phyloP scores from a whole-genome alignment of 2,797 vertebrate genomes.

The Coregonus suidteri region DNA sequence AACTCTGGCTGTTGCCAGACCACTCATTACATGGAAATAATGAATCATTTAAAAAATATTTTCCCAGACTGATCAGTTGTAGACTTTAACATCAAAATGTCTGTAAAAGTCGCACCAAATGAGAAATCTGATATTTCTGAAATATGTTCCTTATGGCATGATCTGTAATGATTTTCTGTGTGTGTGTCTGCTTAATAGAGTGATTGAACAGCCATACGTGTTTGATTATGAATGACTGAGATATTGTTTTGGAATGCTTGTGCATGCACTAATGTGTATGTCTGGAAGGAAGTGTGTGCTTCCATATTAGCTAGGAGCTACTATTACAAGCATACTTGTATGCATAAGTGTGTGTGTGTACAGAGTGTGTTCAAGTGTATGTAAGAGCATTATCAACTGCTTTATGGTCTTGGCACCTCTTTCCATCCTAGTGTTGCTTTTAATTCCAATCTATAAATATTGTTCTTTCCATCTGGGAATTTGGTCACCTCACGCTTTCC shows the following conservation, averaged over 20 bases:
- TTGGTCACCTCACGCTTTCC: conserved; percentile 78
- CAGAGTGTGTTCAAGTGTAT: background rate
- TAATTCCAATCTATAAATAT: conserved; percentile 81
- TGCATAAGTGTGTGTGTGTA: background rate
- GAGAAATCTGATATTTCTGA: conserved; percentile 51
- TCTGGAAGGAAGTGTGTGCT: background rate
- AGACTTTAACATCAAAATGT: conserved; percentile 57
- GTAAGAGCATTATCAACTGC: conserved; percentile 57
- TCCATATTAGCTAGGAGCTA: too few relatives aligned
- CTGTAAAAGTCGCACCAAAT: conserved; percentile 38
- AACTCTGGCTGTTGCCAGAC: conserved; percentile 67
- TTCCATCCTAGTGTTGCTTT: conserved; percentile 71
- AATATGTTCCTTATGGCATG: conserved; percentile 38
- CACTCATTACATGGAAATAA: conserved; percentile 71
- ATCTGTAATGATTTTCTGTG: conserved; percentile 19
- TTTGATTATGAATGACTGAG: background rate
- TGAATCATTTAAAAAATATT: conserved; percentile 60
- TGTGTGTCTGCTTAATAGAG: conserved; percentile 15
- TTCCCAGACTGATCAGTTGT: conserved; percentile 41
- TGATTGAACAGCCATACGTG: background rate
- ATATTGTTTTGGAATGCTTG: background rate
- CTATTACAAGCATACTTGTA: too few relatives aligned
- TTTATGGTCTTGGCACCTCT: conserved; percentile 68
- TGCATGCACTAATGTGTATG: background rate
- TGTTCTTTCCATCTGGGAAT: conserved; percentile 79